phyloP scores from a whole-genome alignment of 2,888 invertebrate genomes.

The Flabesymbios commensalis region DNA sequence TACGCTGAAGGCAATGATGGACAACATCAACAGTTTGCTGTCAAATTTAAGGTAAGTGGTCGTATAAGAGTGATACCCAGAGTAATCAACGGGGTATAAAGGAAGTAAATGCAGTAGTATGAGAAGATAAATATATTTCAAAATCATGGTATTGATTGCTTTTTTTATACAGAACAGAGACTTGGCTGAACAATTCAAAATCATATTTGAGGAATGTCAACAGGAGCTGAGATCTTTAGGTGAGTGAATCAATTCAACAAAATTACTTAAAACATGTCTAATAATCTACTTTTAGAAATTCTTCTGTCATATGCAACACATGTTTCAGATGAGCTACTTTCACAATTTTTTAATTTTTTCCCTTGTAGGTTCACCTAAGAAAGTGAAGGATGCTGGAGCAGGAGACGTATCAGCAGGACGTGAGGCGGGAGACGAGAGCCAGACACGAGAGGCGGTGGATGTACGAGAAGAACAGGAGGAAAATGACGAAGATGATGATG shows the following conservation, averaged over 20 bases:
- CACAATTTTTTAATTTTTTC: not conserved
- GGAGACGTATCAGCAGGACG: not conserved
- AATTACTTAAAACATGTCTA: not conserved
- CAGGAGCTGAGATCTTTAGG: not conserved
- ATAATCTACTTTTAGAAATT: not conserved
- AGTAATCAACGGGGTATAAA: not conserved
- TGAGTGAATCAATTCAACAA: not conserved
- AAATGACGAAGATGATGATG: conserved; percentile 22
- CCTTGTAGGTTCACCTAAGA: too few species aligned
- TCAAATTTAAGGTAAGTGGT: conserved; percentile 54
- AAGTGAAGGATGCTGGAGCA: conserved; percentile 21
- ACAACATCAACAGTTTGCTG: conserved; percentile 49
- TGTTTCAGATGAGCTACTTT: not conserved
- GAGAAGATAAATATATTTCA: not conserved
- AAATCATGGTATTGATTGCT: not conserved
- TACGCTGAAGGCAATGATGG: conserved; percentile 70
- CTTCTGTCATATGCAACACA: not conserved
- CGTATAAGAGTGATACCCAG: not conserved
- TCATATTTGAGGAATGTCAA: conserved; percentile 70
- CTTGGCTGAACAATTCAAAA: conserved; percentile 73
- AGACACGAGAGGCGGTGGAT: not conserved
- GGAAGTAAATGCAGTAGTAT: not conserved
- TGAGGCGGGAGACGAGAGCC: not conserved
- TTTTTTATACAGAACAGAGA: conserved; percentile 65
- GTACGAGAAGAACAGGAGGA: conserved; percentile 10